Evolutionary conservation across 1,140 invertebrate genomes (phyloP), one percentile per base, ranked within the genome.

Genomic region (Drosophila bocki): DNA sequence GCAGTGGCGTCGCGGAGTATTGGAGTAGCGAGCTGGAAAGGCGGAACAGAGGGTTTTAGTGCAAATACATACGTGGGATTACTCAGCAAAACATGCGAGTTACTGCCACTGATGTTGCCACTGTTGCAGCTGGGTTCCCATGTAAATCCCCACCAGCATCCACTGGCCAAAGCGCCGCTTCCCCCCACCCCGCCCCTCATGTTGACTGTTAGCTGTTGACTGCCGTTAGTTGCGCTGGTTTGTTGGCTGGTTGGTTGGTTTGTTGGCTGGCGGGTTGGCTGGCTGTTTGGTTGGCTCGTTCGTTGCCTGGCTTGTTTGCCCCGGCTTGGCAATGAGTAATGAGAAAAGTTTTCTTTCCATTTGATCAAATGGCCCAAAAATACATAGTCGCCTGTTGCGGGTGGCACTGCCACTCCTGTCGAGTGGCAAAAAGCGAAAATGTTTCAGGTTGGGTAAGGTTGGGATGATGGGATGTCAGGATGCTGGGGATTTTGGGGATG

Each of bases 331-430:
- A 88, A 88, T 88, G 84, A 88, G 84, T 88, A 88, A 88, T 88
- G 84, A 88, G 84, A 88, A 88, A 88, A 88, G 84, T 88, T 88
- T 88, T 88, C 86, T 65, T 88, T 87, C 84, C 83, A 87, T 87
- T 87, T 87, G 83, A 87, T 87, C 83, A 87, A 87, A 88, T 83
- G 77, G 84, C 76, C 77, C 83, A 78, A 87, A 87, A 80, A 85
- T 88, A 87, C 80, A 88, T 74, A 88, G 84, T 82, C 59, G 70
- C 79, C 33, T 56, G 57, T 61, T 59, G 48, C 47, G 60, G 68
- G 54, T 56, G 82, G 62, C 32, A 32, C 11, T 22, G 47, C 54
- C 58, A 62, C 39, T 41, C 39, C 39, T 39, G 62, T 45, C 29
- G 62, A 65, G 32, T 67, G 63, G 63, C 59, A 33, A 22, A 58